Conservation (phyloP, 2,888 invertebrate genomes). For the Arrhopalites spinosus region DNA sequence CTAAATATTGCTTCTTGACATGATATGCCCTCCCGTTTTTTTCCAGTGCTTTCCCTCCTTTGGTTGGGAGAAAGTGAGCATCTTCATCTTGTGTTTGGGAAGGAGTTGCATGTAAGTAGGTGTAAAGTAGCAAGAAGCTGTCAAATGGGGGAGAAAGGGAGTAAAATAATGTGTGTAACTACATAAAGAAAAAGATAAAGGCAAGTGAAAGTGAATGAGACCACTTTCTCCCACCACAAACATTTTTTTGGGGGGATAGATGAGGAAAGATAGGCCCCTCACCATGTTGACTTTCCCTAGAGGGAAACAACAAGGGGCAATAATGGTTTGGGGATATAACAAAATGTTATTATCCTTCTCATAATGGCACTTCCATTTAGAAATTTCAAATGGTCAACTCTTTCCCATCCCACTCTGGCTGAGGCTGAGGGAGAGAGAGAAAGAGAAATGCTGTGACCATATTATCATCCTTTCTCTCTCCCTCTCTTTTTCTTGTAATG, state of each 20-base stretch:
- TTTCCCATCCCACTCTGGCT: too few relatives aligned
- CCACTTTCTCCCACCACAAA: neutral
- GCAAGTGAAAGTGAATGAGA: too few relatives aligned
- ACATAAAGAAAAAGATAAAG: too few relatives aligned
- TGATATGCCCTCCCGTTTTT: neutral
- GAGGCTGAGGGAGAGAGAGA: too few relatives aligned
- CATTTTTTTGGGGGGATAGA: neutral
- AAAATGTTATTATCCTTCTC: constrained; percentile 1
- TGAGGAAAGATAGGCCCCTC: neutral
- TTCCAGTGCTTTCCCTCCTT: neutral
- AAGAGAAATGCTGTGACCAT: too few relatives aligned
- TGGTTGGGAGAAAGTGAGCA: neutral
- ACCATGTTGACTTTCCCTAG: neutral
- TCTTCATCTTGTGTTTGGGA: neutral
- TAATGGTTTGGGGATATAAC: neutral
- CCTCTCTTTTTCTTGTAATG: too few relatives aligned
- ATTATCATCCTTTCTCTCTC: too few relatives aligned
- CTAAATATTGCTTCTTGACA: constrained; percentile 9
- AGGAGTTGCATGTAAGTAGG: too few relatives aligned
- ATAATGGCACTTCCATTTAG: constrained; percentile 1
- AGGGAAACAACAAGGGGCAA: neutral
- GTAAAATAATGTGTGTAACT: neutral
- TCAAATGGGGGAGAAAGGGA: neutral
- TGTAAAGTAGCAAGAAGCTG: neutral
- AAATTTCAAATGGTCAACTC: constrained; percentile 4